Percentiles rank a stretch among this genome's conserved stretches.
Conservation (phyloP, 2,113 vertebrate genomes). For the Lanius collurio region DNA sequence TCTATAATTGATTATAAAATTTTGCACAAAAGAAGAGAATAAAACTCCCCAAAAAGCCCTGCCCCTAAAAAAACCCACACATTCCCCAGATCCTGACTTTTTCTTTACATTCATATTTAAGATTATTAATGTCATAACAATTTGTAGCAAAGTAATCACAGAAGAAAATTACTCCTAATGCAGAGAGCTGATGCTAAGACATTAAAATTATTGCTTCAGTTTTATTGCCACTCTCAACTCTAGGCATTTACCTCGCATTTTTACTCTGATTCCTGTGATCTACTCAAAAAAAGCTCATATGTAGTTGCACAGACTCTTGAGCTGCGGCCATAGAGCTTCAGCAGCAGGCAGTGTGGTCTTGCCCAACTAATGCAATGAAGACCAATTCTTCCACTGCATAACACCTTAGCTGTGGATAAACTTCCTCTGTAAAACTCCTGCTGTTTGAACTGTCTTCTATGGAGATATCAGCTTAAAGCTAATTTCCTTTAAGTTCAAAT, state of each 20-base stretch:
- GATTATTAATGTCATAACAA: background rate
- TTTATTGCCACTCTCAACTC: background rate
- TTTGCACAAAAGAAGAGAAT: background rate
- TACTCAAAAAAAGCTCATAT: background rate
- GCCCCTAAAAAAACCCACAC: fast-evolving
- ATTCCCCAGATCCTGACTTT: background rate
- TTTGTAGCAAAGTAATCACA: background rate
- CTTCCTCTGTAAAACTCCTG: background rate
- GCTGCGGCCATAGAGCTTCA: background rate
- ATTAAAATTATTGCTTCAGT: background rate
- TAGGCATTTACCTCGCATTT: background rate
- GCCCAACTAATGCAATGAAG: background rate
- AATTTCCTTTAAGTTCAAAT: background rate
- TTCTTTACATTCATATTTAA: background rate
- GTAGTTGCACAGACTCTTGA: background rate
- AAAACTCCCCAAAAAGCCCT: background rate
- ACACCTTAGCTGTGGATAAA: background rate
- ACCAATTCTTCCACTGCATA: background rate
- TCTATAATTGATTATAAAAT: background rate
- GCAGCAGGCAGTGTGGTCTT: background rate
- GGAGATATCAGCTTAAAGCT: background rate
- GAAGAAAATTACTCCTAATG: background rate
- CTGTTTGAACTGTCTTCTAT: background rate
- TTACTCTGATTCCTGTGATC: background rate
- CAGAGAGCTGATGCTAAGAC: background rate